These are phyloP conservation scores for Oeneis ivallda DNA, from an alignment of 2,888 invertebrate species.

Conservation along the genomic window DNA sequence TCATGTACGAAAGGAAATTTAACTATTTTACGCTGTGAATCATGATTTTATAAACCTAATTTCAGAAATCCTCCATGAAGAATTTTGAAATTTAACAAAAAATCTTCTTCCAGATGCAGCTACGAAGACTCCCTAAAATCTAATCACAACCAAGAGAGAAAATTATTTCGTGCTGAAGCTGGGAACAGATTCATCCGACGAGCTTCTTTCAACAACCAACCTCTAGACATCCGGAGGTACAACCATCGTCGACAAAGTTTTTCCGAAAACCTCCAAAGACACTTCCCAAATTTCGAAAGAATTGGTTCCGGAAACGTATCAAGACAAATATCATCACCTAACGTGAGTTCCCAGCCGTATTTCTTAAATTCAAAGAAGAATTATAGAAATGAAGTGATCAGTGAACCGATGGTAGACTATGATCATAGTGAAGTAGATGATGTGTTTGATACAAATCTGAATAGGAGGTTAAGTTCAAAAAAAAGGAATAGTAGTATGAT, in stretches of 20 bases:
- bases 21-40: no score
- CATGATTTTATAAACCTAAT: no score
- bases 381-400: conserved; percentile 60
- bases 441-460: conserved; percentile 67
- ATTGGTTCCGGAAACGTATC: conserved; percentile 56
- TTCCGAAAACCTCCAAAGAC: conserved; percentile 70
- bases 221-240: conserved; percentile 58
- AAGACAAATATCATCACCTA: conserved; percentile 68
- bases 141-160: conserved; percentile 72
- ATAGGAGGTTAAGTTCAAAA: conserved; percentile 59
- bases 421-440: conserved; percentile 77
- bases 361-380: conserved; percentile 64
- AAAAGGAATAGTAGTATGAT: conserved; percentile 62
- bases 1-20: no score
- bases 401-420: conserved; percentile 75
- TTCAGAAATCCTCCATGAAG: background rate
- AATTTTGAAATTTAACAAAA: background rate
- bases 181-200: conserved; percentile 62
- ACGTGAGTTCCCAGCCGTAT: conserved; percentile 64
- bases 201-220: conserved; percentile 70
- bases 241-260: conserved; percentile 68
- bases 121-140: conserved; percentile 92
- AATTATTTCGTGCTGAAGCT: conserved; percentile 52
- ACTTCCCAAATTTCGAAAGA: conserved; percentile 65
- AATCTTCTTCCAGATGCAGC: conserved; percentile 80